A percentile compares a stretch with the other conserved stretches of the same genome.
Conservation (phyloP, 1,140 invertebrate genomes). For the Pteromalus puparum region DNA sequence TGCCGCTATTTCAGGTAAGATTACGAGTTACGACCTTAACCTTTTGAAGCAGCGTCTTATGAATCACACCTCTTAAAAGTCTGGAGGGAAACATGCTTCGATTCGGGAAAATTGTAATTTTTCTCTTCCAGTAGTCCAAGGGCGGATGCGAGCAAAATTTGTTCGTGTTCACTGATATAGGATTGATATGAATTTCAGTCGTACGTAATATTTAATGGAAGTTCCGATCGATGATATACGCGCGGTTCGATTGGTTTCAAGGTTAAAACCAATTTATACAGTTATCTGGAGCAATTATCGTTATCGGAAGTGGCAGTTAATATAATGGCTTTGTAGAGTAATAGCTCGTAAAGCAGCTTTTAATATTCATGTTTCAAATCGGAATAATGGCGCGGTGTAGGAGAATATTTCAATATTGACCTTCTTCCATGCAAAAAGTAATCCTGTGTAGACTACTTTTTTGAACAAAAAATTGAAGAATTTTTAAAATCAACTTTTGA, state of each 20-base stretch:
- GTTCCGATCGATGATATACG: background rate
- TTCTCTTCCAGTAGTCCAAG: background rate
- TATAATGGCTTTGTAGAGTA: background rate
- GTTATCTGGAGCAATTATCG: conserved; percentile 1
- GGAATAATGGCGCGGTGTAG: background rate
- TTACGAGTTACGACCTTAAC: conserved; percentile 30
- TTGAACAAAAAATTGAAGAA: too few species aligned
- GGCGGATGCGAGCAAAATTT: too few species aligned
- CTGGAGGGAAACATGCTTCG: background rate
- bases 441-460: background rate
- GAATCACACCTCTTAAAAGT: background rate
- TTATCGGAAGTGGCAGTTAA: conserved; percentile 1
- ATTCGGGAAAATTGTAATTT: background rate
- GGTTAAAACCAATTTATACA: background rate
- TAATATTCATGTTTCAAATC: background rate
- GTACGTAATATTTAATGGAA: background rate
- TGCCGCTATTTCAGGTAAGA: conserved; percentile 38
- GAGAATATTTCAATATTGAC: background rate
- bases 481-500: background rate
- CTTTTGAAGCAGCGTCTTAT: background rate
- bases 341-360: background rate
- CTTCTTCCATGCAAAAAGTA: background rate
- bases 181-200: background rate
- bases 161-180: too few species aligned
- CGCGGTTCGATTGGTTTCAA: background rate